Conservation (phyloP, 64 coral and sea anemone genomes). For the Dendrophyllia cribrosa region DNA sequence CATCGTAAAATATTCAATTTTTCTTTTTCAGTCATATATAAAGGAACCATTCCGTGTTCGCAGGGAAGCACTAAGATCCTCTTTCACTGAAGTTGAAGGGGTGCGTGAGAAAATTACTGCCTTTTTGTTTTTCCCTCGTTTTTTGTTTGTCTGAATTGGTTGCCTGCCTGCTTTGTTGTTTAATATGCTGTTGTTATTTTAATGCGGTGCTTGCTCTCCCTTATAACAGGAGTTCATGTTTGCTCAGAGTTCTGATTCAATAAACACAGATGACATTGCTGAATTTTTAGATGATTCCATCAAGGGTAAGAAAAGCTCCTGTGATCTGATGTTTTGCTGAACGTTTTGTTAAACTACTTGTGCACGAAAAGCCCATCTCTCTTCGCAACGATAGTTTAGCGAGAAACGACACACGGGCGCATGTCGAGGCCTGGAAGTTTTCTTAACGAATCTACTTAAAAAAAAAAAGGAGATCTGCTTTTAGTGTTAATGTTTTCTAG, state of each 20-base stretch:
- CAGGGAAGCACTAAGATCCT: conserved; percentile 80
- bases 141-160: too few relatives aligned
- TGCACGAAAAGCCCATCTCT: too few relatives aligned
- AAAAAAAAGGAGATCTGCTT: too few relatives aligned
- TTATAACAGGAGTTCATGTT: conserved; percentile 90
- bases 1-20: background rate
- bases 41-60: conserved; percentile 93
- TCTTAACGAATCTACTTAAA: too few relatives aligned
- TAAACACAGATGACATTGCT: conserved; percentile 94
- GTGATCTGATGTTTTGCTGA: too few relatives aligned
- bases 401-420: too few relatives aligned
- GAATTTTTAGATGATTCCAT: conserved; percentile 99
- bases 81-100: conserved; percentile 88
- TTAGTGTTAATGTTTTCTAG: too few relatives aligned
- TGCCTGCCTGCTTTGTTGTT: background rate
- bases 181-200: background rate
- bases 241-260: conserved; percentile 92
- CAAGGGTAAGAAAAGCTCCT: conserved; percentile 73
- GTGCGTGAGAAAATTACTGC: conserved; percentile 37
- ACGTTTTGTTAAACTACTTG: too few relatives aligned
- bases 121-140: background rate
- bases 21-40: conserved; percentile 82
- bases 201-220: background rate
- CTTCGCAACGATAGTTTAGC: too few relatives aligned
- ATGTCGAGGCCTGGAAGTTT: too few relatives aligned